Conservation (phyloP, 2,888 invertebrate genomes). For the Coremacera marginata region DNA sequence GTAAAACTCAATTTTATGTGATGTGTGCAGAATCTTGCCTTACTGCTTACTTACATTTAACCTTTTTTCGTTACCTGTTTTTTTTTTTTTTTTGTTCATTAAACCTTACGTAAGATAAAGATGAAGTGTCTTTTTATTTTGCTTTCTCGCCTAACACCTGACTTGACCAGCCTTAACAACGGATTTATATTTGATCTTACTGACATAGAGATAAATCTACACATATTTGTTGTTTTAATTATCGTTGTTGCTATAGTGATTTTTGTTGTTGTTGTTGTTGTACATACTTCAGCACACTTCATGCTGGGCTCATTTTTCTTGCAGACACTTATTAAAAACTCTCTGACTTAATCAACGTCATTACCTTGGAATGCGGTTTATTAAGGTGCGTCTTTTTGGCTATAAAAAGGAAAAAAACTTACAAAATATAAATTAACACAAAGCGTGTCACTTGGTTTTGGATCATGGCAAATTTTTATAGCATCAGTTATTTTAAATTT, state of each 20-base stretch:
- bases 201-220: neutral
- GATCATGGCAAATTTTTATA: neutral
- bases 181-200: too few species aligned
- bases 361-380: constrained; percentile 24
- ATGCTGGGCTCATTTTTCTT: neutral
- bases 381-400: neutral
- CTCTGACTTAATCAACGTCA: neutral
- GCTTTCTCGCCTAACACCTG: neutral
- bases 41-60: neutral
- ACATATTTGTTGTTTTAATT: neutral
- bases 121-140: neutral
- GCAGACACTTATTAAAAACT: neutral
- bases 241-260: neutral
- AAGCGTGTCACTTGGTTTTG: neutral
- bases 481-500: too few species aligned
- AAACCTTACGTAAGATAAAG: neutral
- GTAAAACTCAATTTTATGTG: neutral
- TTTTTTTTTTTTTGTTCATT: neutral
- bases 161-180: neutral
- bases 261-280: too few species aligned
- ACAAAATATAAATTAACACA: neutral
- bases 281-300: neutral
- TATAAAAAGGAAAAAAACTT: neutral
- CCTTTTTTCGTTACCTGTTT: neutral
- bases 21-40: neutral